Evolutionary conservation across 2,888 invertebrate genomes (phyloP).

Genomic region (Myopa testacea): DNA sequence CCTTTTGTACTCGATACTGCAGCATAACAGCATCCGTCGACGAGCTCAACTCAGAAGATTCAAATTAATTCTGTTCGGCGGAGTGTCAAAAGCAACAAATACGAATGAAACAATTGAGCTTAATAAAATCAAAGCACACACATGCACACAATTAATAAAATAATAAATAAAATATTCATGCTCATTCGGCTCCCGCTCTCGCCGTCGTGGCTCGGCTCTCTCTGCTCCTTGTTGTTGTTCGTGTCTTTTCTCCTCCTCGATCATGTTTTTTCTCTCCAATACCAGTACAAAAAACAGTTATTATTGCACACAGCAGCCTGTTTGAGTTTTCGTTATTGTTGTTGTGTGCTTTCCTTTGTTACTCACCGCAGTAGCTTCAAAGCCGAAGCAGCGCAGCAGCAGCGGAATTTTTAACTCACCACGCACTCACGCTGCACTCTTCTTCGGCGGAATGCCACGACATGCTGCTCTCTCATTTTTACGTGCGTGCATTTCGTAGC

Average conservation of each 20-base stretch:
- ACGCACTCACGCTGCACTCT: not conserved
- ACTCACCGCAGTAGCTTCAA: not conserved
- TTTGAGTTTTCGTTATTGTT: not conserved
- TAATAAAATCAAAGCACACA: not conserved
- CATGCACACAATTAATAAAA: not conserved
- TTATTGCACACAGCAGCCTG: not conserved
- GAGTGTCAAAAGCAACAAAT: not conserved
- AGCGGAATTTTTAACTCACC: not conserved
- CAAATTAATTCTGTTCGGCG: not conserved
- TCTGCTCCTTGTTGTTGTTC: constrained; percentile 10
- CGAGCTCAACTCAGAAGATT: not conserved
- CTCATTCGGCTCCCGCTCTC: not conserved
- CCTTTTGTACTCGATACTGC: constrained; percentile 35
- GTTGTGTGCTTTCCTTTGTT: not conserved
- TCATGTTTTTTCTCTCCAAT: not conserved
- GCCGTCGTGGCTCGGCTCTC: no score
- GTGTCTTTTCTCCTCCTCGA: no score
- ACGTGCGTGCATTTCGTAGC: not conserved
- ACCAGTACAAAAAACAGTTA: no score
- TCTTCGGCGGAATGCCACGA: not conserved
- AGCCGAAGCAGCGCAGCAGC: not conserved
- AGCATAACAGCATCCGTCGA: not conserved
- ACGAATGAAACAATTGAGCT: not conserved
- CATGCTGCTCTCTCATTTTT: not conserved
- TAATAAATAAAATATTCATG: constrained; percentile 26